These are phyloP conservation scores for Spialia ferax DNA, from an alignment of 2,888 invertebrate species.

Conservation along the genomic window DNA sequence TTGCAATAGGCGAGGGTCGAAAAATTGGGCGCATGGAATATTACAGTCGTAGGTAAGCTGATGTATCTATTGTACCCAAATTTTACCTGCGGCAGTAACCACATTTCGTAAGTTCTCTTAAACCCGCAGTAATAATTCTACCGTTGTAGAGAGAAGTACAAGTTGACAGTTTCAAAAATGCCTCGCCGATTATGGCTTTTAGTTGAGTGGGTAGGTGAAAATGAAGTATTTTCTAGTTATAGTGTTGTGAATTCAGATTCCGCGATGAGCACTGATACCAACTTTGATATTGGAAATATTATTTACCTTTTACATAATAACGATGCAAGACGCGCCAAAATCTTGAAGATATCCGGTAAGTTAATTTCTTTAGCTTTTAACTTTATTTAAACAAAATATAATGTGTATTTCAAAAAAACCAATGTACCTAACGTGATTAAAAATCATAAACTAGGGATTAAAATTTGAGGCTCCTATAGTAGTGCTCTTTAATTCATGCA, in stretches of 20 bases:
- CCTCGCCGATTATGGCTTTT: slow-evolving; percentile 63
- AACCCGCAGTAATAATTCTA: slow-evolving; percentile 45
- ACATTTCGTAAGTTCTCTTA: slow-evolving; percentile 27
- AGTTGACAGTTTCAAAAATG: slow-evolving; percentile 52
- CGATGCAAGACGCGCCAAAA: slow-evolving; percentile 58
- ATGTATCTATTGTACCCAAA: slow-evolving; percentile 48
- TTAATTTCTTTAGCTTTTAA: too few species aligned
- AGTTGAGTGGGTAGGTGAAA: slow-evolving; percentile 69
- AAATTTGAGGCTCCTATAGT: background rate
- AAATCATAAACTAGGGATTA: too few species aligned
- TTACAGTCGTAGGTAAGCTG: slow-evolving; percentile 36
- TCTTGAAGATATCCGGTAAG: slow-evolving; percentile 65
- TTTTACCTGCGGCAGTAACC: slow-evolving; percentile 51
- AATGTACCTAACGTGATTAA: too few species aligned
- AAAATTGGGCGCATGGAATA: slow-evolving; percentile 35
- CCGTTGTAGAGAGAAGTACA: slow-evolving; percentile 32
- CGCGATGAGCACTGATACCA: slow-evolving; percentile 51
- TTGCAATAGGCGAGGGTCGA: slow-evolving; percentile 42
- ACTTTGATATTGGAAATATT: slow-evolving; percentile 58
- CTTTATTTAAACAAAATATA: too few species aligned
- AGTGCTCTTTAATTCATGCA: background rate
- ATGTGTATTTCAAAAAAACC: too few species aligned
- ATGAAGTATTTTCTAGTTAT: slow-evolving; percentile 60
- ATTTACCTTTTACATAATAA: slow-evolving; percentile 55
- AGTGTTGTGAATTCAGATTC: slow-evolving; percentile 59